Base-by-base conservation (phyloP, 2,797 vertebrate species). In the Bucorvus abyssinicus region DNA sequence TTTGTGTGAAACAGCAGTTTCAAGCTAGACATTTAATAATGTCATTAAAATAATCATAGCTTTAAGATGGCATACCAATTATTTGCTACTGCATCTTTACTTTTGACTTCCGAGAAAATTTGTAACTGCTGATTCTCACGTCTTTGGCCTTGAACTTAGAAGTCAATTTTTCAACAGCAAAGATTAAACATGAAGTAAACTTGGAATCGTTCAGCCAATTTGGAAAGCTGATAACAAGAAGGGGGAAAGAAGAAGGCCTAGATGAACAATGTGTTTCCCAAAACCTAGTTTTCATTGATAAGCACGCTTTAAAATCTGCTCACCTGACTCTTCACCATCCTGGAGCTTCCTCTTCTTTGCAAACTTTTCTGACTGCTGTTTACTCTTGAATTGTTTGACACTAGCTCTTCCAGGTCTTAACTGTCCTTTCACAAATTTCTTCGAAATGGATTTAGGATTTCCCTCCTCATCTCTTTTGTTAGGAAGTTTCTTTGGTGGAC, bases 331-430 rank as follows among this genome's bases (percentile, higher is more conserved):
- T 68, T 94, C 83, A 71, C 64, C 83, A 75, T 78, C 89, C 56
- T 96, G 96, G 26, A 88, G 76, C 68, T 98, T 97, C 61, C 97
- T 98, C 61, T 98, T 98, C 90, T 90, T 98, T 18, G 73, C 84
- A 78, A 93, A 76, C 40, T 95, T 97, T 84, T 95, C 95, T 30
- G 92, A 79, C 38, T 93, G 96, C 44, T 97, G 95, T 80, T 97
- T 98, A 75, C 69, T 97, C 87, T 96, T 98, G 64, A 98, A 97
- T 21, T 97, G 97, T 74, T 98, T 97, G 32, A 97, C 86, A 65
- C 80, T 38, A 53, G 91, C 94, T 95, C 80, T 98, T 52, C 95
- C 96, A 87, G 94, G 71, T 90, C 82, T 98, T 90, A 93, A 82
- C 26, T 96, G 94, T 67, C 91, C 95, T 94, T 97, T 98, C 88